phyloP scores from a whole-genome alignment of 2,113 vertebrate species.

The Triplophysa dalaica region DNA sequence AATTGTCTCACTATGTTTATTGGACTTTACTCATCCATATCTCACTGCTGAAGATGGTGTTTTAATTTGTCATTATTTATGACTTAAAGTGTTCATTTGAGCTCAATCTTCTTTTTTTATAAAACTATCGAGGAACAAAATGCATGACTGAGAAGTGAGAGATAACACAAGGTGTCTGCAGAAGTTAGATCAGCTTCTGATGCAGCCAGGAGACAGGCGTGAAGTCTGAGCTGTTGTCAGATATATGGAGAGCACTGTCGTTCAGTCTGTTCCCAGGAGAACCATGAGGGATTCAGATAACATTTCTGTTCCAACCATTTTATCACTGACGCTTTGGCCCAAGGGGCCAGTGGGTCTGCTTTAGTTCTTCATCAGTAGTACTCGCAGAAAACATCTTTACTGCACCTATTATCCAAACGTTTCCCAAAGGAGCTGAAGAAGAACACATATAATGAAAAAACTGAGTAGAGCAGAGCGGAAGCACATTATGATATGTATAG shows the following conservation, averaged over 20 bases:
- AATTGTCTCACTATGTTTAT: neutral
- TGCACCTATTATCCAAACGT: neutral
- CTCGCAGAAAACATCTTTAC: neutral
- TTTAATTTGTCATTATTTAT: neutral
- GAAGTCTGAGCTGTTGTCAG: conserved; percentile 19
- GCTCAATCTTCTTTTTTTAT: neutral
- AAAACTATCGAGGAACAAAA: neutral
- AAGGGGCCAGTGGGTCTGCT: conserved; percentile 23
- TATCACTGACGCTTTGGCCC: conserved; percentile 24
- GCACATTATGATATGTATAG: neutral
- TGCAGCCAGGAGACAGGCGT: neutral
- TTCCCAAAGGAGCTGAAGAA: neutral
- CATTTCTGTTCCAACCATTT: conserved; percentile 15
- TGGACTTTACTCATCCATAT: neutral
- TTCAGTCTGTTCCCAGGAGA: conserved; percentile 21
- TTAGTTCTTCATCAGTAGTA: neutral
- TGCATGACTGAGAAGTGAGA: neutral
- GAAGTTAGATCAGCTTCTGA: neutral
- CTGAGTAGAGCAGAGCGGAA: neutral
- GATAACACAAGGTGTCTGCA: conserved; percentile 1
- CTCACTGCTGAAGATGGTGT: neutral
- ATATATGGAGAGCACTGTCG: neutral
- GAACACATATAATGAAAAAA: neutral
- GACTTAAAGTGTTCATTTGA: neutral
- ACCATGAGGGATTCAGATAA: neutral